Base-by-base conservation (phyloP, 2,113 vertebrate genomes). In the Hypomesus transpacificus region DNA sequence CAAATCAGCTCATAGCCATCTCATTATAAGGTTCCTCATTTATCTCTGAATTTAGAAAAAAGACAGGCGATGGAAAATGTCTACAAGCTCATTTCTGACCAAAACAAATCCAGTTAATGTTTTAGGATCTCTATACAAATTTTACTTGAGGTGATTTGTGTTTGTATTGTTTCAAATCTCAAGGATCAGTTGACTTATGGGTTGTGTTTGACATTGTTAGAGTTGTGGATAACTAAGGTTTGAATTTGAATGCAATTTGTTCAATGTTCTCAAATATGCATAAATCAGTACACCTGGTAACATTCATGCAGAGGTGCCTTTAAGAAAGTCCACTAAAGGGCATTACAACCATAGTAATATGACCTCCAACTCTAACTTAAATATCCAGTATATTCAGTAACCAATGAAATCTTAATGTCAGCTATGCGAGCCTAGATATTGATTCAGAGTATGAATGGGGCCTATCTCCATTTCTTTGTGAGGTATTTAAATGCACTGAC, bases 401-500 rank as follows among this genome's bases (percentile, higher is more conserved):
- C 16, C 21, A 21, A 21, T 50, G 3, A 50, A 50, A 60, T 9
- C 26, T 70, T 70, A 50, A 59, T 70, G 39, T 51, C 59, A 58
- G 34, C 17, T 18, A 59, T 26, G 58, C 46, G 46, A 17, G 50
- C 31, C n/a, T 39, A 50, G 26, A 53, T 64, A 56, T 60, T 58
- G 21, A 73, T 67, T 65, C 3, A 58, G 52, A 21, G 11, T 20
- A 14, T 73, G 26, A 66, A 28, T 20, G 18, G 34, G 52, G 28
- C 31, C 34, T 22, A 63, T 39, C 70, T 58, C 16, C 24, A 50
- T 39, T 57, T 22, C 66, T 56, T 66, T 13, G 28, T n/a, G 62
- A 28, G 62, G 16, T 28, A 59, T 67, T 66, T 54, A 67, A 57
- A 73, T 73, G 71, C 34, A 51, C n/a, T 21, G 16, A 22, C 63